Evolutionary conservation across 2,113 vertebrate species (phyloP).

Genomic region (Raja brachyura): DNA sequence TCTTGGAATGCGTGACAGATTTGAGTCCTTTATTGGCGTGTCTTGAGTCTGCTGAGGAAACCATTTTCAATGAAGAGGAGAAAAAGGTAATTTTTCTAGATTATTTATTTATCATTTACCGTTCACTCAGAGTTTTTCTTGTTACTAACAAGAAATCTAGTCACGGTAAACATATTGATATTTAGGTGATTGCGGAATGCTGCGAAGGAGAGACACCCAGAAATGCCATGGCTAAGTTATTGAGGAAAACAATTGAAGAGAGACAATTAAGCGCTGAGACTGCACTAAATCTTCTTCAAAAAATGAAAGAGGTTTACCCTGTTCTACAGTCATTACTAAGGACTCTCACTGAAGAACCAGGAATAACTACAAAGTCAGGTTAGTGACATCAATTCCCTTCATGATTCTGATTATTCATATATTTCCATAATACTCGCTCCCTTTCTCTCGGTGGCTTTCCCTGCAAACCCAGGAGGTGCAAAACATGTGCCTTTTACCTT

Average conservation of each 20-base stretch:
- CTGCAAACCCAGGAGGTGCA: too few species aligned
- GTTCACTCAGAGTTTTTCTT: neutral
- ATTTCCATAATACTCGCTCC: too few species aligned
- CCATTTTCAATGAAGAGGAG: conserved; percentile 51
- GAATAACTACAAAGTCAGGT: conserved; percentile 10
- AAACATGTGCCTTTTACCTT: too few species aligned
- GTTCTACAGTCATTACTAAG: conserved; percentile 55
- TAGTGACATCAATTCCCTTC: neutral
- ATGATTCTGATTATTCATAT: too few species aligned
- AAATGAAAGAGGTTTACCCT: conserved; percentile 50
- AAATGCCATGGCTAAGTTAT: conserved; percentile 52
- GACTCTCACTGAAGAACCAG: conserved; percentile 44
- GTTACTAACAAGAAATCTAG: neutral
- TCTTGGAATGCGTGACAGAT: conserved; percentile 55
- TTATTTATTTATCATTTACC: neutral
- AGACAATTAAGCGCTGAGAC: conserved; percentile 56
- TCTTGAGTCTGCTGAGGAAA: conserved; percentile 56
- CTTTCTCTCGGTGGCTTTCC: too few species aligned
- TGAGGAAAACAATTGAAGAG: conserved; percentile 56
- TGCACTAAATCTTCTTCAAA: conserved; percentile 58
- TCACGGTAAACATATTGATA: neutral
- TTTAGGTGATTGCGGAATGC: conserved; percentile 66
- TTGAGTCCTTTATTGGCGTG: conserved; percentile 58
- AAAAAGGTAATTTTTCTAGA: conserved; percentile 53
- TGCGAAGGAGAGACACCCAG: conserved; percentile 55